phyloP scores from a whole-genome alignment of 2,888 invertebrate genomes.

The Pachydiplax longipennis region DNA sequence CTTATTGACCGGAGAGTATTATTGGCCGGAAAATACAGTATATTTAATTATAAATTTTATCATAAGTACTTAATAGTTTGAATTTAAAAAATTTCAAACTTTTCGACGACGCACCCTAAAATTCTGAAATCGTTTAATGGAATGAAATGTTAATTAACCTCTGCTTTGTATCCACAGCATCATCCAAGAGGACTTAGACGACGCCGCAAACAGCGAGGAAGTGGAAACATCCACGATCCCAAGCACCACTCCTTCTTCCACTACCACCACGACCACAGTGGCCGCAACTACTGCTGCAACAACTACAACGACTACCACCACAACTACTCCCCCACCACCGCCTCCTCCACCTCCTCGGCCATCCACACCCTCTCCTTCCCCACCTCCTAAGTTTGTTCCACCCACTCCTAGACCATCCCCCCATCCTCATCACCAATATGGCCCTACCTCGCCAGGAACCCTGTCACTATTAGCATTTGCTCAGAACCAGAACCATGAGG shows the following conservation, averaged over 20 bases:
- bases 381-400: constrained; percentile 54
- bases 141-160: neutral
- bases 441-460: constrained; percentile 45
- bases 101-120: too few species aligned
- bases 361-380: constrained; percentile 51
- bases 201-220: constrained; percentile 41
- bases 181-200: constrained; percentile 35
- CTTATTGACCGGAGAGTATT: too few species aligned
- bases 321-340: constrained; percentile 31
- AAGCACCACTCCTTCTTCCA: constrained; percentile 36
- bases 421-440: constrained; percentile 40
- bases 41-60: too few species aligned
- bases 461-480: constrained; percentile 16
- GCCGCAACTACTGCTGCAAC: constrained; percentile 9
- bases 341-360: constrained; percentile 51
- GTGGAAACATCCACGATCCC: constrained; percentile 35
- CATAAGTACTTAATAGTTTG: too few species aligned
- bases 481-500: constrained; percentile 50
- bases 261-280: constrained; percentile 39
- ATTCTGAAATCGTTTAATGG: neutral
- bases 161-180: neutral
- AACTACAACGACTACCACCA: constrained; percentile 34
- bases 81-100: too few species aligned
- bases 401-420: constrained; percentile 54
- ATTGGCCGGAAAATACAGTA: too few species aligned